Evolutionary conservation across 1,140 invertebrate species (phyloP).

Genomic region (Sminthurinus signatus): DNA sequence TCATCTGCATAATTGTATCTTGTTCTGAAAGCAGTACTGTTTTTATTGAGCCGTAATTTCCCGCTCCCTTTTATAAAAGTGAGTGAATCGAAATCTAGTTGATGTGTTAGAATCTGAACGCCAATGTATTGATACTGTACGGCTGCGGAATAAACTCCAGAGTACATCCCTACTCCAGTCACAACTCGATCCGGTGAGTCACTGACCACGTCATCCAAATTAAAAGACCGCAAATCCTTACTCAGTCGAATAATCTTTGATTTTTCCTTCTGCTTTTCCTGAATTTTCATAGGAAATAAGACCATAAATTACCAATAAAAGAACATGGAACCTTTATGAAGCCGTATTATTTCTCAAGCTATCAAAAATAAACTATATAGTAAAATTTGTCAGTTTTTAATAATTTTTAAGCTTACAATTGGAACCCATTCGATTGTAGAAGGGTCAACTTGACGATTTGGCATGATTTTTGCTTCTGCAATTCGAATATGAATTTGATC

Average conservation of each 20-base stretch:
- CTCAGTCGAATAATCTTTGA: conserved; percentile 2
- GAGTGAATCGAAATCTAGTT: no score
- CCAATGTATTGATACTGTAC: conserved; percentile 19
- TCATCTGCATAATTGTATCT: conserved; percentile 1
- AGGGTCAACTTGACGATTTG: neutral
- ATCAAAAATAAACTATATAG: no score
- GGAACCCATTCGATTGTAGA: conserved; percentile 2
- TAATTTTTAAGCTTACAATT: no score
- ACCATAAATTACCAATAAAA: no score
- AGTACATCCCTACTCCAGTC: conserved; percentile 13
- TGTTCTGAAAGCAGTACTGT: conserved; percentile 8
- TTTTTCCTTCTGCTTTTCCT: neutral
- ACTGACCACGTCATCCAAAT: conserved; percentile 22
- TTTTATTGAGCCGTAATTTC: conserved; percentile 4
- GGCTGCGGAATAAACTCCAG: neutral
- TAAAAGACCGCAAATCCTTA: conserved; percentile 16
- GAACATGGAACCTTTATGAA: no score
- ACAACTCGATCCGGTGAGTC: conserved; percentile 2
- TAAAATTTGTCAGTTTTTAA: no score
- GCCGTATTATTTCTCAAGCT: no score
- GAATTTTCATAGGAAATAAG: no score
- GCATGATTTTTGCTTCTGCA: conserved; percentile 8
- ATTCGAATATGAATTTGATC: conserved; percentile 18
- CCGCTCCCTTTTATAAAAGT: neutral
- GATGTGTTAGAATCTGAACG: no score